Percentiles rank a stretch among this genome's conserved stretches.
phyloP scores from a whole-genome alignment of 2,888 invertebrate genomes.

The Eustalomyia histrio region DNA sequence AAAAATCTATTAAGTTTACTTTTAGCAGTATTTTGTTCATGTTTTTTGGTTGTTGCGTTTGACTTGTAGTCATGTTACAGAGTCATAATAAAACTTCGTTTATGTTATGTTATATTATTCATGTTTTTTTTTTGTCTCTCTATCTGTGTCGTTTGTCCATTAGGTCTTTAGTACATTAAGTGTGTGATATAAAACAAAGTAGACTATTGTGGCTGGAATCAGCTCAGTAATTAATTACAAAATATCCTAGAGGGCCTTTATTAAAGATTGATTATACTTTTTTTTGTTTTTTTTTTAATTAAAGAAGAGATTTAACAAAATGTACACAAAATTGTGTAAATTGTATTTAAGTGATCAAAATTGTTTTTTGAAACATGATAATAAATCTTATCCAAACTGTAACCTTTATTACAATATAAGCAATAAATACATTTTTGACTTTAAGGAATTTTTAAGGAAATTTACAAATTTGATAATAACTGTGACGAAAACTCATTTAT shows the following conservation, averaged over 20 bases:
- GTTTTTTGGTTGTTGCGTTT: conserved; percentile 4
- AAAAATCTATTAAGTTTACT: neutral
- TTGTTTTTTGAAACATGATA: too few species aligned
- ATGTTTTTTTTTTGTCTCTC: neutral
- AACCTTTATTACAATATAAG: too few species aligned
- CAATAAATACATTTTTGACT: too few species aligned
- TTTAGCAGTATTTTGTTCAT: neutral
- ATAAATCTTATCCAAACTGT: too few species aligned
- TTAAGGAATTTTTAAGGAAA: too few species aligned
- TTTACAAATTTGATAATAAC: too few species aligned
- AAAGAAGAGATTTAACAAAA: too few species aligned
- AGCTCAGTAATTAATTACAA: neutral
- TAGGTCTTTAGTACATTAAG: neutral
- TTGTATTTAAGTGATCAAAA: too few species aligned
- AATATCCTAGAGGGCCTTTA: neutral
- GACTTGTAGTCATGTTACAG: conserved; percentile 14
- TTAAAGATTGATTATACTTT: neutral
- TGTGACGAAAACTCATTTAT: too few species aligned
- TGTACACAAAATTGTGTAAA: too few species aligned
- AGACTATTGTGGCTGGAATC: neutral
- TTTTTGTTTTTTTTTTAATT: too few species aligned
- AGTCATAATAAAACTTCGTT: conserved; percentile 35
- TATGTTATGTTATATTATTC: neutral
- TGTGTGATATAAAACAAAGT: neutral
- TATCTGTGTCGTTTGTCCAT: neutral